Percentiles rank a stretch among this genome's conserved stretches.
Conservation (phyloP, 2,113 vertebrate genomes). For the Microcebus murinus region DNA sequence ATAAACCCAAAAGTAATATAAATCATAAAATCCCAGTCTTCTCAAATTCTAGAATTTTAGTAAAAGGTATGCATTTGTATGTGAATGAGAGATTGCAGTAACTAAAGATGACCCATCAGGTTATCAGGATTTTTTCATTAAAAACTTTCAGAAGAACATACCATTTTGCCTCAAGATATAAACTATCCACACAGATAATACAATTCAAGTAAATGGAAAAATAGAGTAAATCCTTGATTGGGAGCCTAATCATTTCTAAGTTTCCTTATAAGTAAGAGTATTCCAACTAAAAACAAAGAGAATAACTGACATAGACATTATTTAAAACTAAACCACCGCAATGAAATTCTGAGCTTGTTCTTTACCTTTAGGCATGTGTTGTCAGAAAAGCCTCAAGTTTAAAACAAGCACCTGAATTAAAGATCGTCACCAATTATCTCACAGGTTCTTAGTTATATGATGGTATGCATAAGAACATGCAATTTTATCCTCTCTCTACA, state of each 20-base stretch:
- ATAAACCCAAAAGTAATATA: constrained; percentile 48
- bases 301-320: neutral
- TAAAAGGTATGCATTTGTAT: neutral
- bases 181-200: neutral
- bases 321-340: neutral
- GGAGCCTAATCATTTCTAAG: neutral
- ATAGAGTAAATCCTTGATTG: neutral
- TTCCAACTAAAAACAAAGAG: neutral
- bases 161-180: neutral
- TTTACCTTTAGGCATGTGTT: neutral
- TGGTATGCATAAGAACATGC: neutral
- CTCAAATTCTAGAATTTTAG: neutral
- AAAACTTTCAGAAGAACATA: neutral
- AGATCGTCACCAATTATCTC: neutral
- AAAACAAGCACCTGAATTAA: neutral
- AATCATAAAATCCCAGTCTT: neutral
- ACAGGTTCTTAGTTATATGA: neutral
- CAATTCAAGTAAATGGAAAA: neutral
- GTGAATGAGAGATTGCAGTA: neutral
- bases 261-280: neutral
- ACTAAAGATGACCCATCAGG: neutral
- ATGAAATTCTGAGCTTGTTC: neutral
- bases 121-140: neutral
- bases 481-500: neutral
- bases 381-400: neutral